Conservation (phyloP, 2,888 invertebrate genomes). For the Muschampia staudingeri region DNA sequence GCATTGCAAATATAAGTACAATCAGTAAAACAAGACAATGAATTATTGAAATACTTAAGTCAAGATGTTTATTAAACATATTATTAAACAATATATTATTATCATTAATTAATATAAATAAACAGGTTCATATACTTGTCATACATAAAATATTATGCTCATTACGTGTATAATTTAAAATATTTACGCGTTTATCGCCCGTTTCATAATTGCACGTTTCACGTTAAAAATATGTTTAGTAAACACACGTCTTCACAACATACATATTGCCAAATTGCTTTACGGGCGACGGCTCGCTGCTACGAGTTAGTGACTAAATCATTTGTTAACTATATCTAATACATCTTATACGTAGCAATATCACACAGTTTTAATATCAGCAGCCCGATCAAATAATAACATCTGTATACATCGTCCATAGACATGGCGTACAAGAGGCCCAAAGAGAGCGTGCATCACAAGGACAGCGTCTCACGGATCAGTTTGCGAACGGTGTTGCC, state of each 20-base stretch:
- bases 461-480: conserved; percentile 96
- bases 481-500: conserved; percentile 98
- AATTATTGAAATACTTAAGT: conserved; percentile 30
- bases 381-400: conserved; percentile 59
- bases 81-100: conserved; percentile 8
- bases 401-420: conserved; percentile 55
- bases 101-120: conserved; percentile 43
- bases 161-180: conserved; percentile 45
- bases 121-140: conserved; percentile 44
- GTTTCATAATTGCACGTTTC: conserved; percentile 66
- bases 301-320: conserved; percentile 49
- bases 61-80: background rate
- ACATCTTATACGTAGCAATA: conserved; percentile 50
- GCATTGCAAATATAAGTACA: conserved; percentile 40
- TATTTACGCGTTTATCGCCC: conserved; percentile 63
- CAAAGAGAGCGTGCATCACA: conserved; percentile 89
- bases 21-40: conserved; percentile 28
- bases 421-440: conserved; percentile 57
- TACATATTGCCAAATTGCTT: conserved; percentile 29
- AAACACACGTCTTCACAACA: conserved; percentile 21
- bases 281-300: conserved; percentile 22
- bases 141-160: conserved; percentile 31
- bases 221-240: conserved; percentile 23
- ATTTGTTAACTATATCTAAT: conserved; percentile 42
- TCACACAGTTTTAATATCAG: conserved; percentile 58